A percentile compares a stretch with the other conserved stretches of the same genome.
Evolutionary conservation across 1,140 invertebrate species (phyloP).

Genomic region (Magallana gigas): DNA sequence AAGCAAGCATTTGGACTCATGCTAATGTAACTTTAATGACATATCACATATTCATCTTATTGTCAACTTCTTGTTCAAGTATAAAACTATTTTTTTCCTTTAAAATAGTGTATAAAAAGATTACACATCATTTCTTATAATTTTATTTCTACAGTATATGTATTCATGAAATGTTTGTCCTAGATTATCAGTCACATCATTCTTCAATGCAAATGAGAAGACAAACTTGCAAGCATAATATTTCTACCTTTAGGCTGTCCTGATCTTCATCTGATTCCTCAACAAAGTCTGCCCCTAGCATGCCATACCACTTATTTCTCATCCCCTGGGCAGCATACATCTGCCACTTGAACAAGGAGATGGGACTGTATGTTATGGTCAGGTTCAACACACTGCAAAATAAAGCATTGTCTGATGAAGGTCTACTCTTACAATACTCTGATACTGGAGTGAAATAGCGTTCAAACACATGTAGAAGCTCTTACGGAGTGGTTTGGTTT

Average conservation of each 20-base stretch:
- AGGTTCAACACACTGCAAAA: constrained; percentile 80
- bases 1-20: too few relatives aligned
- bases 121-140: not conserved
- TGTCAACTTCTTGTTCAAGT: too few relatives aligned
- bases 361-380: constrained; percentile 93
- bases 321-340: constrained; percentile 95
- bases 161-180: not conserved
- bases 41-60: too few relatives aligned
- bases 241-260: constrained; percentile 91
- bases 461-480: too few relatives aligned
- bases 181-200: too few relatives aligned
- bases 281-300: constrained; percentile 82
- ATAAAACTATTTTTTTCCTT: too few relatives aligned
- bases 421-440: too few relatives aligned
- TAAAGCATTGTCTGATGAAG: not conserved
- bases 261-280: constrained; percentile 93
- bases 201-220: too few relatives aligned
- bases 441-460: too few relatives aligned
- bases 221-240: not conserved
- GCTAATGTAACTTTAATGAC: too few relatives aligned
- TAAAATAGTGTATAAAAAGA: too few relatives aligned
- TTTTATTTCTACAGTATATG: not conserved
- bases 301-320: constrained; percentile 83
- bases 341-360: constrained; percentile 98
- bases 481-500: constrained; percentile 89